Conservation (phyloP, 2,888 invertebrate genomes). For the Pristionchus maxplancki region DNA sequence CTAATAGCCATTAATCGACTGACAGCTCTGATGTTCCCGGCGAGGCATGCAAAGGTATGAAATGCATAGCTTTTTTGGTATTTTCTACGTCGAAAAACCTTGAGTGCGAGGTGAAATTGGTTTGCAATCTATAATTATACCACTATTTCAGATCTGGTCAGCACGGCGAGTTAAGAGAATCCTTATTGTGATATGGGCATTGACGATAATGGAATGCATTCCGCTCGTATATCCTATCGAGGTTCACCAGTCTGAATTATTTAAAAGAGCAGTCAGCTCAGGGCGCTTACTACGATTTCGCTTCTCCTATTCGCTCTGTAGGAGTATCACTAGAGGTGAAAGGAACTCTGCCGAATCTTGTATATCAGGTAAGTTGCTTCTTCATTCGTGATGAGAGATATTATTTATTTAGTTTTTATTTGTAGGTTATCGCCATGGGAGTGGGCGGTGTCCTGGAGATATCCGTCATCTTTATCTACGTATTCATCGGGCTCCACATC, state of each 20-base stretch:
- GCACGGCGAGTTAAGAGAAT: not conserved
- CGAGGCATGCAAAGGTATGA: not conserved
- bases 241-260: not conserved
- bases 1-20: not conserved
- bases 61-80: not conserved
- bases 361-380: not conserved
- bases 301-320: not conserved
- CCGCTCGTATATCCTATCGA: not conserved
- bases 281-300: not conserved
- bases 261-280: not conserved
- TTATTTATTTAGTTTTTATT: too few relatives aligned
- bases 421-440: not conserved
- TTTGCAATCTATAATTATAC: not conserved
- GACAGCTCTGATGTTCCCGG: not conserved
- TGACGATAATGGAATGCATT: not conserved
- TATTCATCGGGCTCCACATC: not conserved
- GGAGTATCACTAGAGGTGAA: not conserved
- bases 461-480: not conserved
- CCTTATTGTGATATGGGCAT: not conserved
- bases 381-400: not conserved
- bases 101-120: not conserved
- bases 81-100: too few relatives aligned
- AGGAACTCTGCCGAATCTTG: not conserved
- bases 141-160: not conserved
- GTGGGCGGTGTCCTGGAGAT: not conserved